phyloP scores from a whole-genome alignment of 2,797 vertebrate species.

The Antennarius maculatus region DNA sequence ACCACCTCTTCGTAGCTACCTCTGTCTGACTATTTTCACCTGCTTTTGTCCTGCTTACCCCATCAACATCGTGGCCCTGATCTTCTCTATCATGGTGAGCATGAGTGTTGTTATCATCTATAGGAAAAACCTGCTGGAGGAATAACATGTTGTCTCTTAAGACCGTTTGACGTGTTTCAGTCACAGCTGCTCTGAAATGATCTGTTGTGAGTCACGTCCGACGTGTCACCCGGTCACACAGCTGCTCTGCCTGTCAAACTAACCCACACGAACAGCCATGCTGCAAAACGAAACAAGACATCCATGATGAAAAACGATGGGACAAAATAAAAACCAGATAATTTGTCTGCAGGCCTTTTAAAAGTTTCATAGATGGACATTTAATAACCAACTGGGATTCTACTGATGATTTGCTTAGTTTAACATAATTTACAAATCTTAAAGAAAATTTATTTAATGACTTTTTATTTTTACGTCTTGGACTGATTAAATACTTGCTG shows the following conservation, averaged over 20 bases:
- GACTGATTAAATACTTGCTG: background rate
- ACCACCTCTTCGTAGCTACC: constrained; percentile 83
- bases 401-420: background rate
- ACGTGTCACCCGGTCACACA: constrained; percentile 49
- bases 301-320: constrained; percentile 4
- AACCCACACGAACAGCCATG: constrained; percentile 16
- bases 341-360: background rate
- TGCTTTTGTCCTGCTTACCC: constrained; percentile 95
- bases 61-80: constrained; percentile 90
- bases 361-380: background rate
- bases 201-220: constrained; percentile 23
- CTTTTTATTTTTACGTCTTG: background rate
- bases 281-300: constrained; percentile 28
- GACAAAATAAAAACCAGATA: background rate
- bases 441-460: background rate
- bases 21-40: constrained; percentile 86
- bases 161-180: background rate
- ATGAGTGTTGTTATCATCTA: background rate
- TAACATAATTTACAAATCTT: background rate
- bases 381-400: background rate
- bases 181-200: constrained; percentile 8
- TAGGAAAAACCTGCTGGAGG: background rate
- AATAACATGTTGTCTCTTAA: background rate
- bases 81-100: constrained; percentile 91
- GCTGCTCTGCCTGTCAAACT: constrained; percentile 51